These are phyloP conservation scores for Pseudomugil tenellus DNA, from an alignment of 2,797 vertebrate species.

Conservation along the genomic window DNA sequence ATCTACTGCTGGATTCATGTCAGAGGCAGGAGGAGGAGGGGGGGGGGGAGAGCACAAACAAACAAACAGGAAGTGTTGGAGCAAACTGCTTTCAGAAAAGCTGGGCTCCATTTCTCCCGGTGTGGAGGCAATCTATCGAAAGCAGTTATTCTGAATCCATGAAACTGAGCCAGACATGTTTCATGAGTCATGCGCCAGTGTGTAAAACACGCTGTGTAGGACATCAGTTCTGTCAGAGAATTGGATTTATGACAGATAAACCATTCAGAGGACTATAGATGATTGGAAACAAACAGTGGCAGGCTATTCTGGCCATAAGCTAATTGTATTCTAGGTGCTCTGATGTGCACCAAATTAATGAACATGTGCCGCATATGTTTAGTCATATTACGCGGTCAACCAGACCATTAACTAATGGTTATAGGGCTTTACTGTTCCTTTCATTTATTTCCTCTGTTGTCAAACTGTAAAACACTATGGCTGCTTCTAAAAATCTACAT, in stretches of 20 bases:
- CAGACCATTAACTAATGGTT: conserved; percentile 65
- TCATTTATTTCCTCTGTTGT: conserved; percentile 23
- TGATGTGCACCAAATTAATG: conserved; percentile 73
- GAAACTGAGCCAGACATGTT: conserved; percentile 54
- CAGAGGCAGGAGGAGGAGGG: not conserved
- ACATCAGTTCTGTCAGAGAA: conserved; percentile 39
- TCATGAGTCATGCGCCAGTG: conserved; percentile 43
- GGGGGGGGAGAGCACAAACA: not conserved
- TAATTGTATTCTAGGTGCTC: conserved; percentile 66
- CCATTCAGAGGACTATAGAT: conserved; percentile 33
- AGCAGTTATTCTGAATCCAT: conserved; percentile 35
- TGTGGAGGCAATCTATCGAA: conserved; percentile 45
- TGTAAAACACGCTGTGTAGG: conserved; percentile 42
- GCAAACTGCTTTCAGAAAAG: conserved; percentile 48
- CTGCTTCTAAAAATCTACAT: conserved; percentile 28
- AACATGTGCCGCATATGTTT: conserved; percentile 67
- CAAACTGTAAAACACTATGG: not conserved
- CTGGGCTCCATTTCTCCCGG: conserved; percentile 42
- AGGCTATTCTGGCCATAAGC: conserved; percentile 53
- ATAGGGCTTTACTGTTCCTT: conserved; percentile 40
- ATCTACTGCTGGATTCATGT: conserved; percentile 53
- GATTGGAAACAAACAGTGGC: conserved; percentile 50
- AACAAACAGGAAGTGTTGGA: conserved; percentile 48
- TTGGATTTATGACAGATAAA: conserved; percentile 58
- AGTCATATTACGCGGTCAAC: conserved; percentile 63